Conservation (phyloP, 64 coral and sea anemone genomes). For the Stylophora pistillata region DNA sequence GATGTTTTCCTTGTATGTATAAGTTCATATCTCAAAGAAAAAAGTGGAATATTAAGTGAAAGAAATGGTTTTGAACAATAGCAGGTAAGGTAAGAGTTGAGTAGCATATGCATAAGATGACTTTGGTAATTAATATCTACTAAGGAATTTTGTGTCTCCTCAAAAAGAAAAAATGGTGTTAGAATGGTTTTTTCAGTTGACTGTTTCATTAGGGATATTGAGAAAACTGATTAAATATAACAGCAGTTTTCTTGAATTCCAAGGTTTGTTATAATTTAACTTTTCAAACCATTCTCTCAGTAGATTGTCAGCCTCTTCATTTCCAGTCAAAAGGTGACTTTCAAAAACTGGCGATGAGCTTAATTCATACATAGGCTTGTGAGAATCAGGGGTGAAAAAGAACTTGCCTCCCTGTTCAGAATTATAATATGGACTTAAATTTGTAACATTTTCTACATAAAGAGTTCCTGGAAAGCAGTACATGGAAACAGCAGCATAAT, state of each 20-base stretch:
- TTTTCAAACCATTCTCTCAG: constrained; percentile 61
- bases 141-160: too few species aligned
- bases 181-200: background rate
- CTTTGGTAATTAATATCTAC: too few species aligned
- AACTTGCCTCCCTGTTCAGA: constrained; percentile 16
- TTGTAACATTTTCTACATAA: constrained; percentile 45
- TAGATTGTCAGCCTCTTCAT: constrained; percentile 32
- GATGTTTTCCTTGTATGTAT: too few species aligned
- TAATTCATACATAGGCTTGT: constrained; percentile 60
- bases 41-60: too few species aligned
- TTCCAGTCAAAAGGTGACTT: constrained; percentile 29
- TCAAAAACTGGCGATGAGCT: constrained; percentile 54
- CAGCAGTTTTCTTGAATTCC: constrained; percentile 63
- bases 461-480: constrained; percentile 55
- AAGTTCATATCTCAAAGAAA: too few species aligned
- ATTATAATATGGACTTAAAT: constrained; percentile 33
- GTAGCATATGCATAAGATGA: too few species aligned
- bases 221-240: constrained; percentile 40
- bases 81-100: too few species aligned
- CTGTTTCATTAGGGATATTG: constrained; percentile 32
- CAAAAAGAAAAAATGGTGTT: background rate
- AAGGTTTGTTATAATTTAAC: constrained; percentile 53
- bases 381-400: constrained; percentile 66
- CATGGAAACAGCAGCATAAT: constrained; percentile 49
- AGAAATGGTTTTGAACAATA: too few species aligned